Percentiles rank a stretch among this genome's conserved stretches.
phyloP scores from a whole-genome alignment of 2,888 invertebrate species.

The Vandiemenella viatica region DNA sequence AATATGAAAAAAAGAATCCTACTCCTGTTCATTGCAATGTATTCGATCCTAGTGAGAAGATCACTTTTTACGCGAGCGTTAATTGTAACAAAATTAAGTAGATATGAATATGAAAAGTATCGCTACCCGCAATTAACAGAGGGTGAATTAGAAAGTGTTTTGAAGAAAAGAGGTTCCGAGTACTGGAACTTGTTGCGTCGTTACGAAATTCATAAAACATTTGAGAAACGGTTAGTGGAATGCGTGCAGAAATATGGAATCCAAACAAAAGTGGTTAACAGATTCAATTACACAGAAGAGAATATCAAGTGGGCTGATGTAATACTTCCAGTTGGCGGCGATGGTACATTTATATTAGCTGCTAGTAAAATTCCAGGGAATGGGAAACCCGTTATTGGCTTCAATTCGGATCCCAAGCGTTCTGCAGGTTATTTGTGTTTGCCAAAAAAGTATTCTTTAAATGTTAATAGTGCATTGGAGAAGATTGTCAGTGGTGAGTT shows the following conservation, averaged over 20 bases:
- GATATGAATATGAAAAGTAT: constrained; percentile 71
- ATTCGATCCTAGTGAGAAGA: neutral
- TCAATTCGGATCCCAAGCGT: constrained; percentile 87
- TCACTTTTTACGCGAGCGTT: constrained; percentile 38
- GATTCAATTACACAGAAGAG: constrained; percentile 44
- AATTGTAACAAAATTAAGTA: constrained; percentile 78
- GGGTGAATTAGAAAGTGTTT: constrained; percentile 45
- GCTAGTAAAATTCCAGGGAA: constrained; percentile 63
- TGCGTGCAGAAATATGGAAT: constrained; percentile 53
- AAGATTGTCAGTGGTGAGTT: constrained; percentile 54
- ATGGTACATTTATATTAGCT: constrained; percentile 91
- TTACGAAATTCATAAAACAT: constrained; percentile 68
- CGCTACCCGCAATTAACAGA: constrained; percentile 53
- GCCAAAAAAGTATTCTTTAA: constrained; percentile 66
- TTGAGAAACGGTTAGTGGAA: constrained; percentile 45
- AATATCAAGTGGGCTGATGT: constrained; percentile 84
- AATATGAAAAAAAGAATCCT: too few species aligned
- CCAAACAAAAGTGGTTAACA: constrained; percentile 43
- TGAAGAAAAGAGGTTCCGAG: constrained; percentile 72
- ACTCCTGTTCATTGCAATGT: too few species aligned
- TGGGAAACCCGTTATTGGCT: constrained; percentile 82
- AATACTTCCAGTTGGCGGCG: constrained; percentile 80
- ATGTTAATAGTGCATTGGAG: constrained; percentile 63
- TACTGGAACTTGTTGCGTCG: constrained; percentile 60
- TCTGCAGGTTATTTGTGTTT: constrained; percentile 90